Conservation (phyloP, 2,888 invertebrate genomes). For the Pogonocherus hispidulus region DNA sequence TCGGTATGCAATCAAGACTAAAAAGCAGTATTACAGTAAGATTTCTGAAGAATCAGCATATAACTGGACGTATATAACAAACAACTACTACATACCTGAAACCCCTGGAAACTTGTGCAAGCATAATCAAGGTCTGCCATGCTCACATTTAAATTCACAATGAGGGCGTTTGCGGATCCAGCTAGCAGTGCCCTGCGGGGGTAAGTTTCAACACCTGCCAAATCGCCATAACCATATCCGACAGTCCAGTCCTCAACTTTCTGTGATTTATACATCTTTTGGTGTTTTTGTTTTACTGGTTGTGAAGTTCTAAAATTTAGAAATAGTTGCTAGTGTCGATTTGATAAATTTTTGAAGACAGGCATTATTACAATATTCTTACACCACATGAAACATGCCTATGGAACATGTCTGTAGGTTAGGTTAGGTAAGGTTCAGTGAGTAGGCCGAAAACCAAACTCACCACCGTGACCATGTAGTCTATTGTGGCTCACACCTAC, state of each 20-base stretch:
- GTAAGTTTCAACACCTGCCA: conserved; percentile 73
- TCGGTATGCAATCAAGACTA: too few species aligned
- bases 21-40: too few species aligned
- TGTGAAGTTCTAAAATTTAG: conserved; percentile 35
- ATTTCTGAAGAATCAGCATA: too few species aligned
- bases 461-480: too few species aligned
- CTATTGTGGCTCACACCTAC: too few species aligned
- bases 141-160: conserved; percentile 49
- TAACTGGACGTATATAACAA: too few species aligned
- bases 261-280: conserved; percentile 7
- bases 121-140: conserved; percentile 53
- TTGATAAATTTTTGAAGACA: too few species aligned
- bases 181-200: conserved; percentile 76
- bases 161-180: conserved; percentile 70
- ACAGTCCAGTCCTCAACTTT: conserved; percentile 57
- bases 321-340: not conserved
- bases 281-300: conserved; percentile 24
- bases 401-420: too few species aligned
- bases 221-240: conserved; percentile 73
- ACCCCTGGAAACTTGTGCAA: conserved; percentile 56
- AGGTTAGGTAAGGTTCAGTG: too few species aligned
- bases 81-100: conserved; percentile 50
- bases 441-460: too few species aligned
- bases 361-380: too few species aligned
- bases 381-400: too few species aligned